Conservation (phyloP, 2,888 invertebrate species). For the Tetropium fuscum region DNA sequence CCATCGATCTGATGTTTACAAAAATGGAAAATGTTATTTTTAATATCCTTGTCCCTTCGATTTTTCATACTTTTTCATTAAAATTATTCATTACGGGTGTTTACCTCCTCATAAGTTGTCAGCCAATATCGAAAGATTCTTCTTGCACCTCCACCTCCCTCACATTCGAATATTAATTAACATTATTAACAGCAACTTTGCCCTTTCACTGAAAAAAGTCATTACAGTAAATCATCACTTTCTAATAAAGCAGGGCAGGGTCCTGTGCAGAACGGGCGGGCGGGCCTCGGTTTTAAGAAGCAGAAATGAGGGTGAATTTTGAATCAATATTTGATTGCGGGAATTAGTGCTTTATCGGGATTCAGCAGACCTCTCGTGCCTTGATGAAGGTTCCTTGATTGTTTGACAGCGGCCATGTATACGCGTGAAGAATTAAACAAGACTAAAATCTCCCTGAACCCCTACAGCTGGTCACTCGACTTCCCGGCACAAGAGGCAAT, state of each 20-base stretch:
- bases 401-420: constrained; percentile 66
- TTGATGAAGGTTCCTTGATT: constrained; percentile 68
- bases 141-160: constrained; percentile 62
- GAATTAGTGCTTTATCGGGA: constrained; percentile 68
- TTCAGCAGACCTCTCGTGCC: constrained; percentile 65
- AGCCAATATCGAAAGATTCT: constrained; percentile 58
- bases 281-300: constrained; percentile 55
- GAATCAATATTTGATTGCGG: constrained; percentile 69
- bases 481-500: constrained; percentile 22
- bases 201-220: constrained; percentile 67
- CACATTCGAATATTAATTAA: constrained; percentile 73
- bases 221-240: constrained; percentile 74
- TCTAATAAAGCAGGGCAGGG: constrained; percentile 67
- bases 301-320: constrained; percentile 64
- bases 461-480: constrained; percentile 6
- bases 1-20: not conserved
- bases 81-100: constrained; percentile 53
- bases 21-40: constrained; percentile 8
- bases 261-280: constrained; percentile 54
- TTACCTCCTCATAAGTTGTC: constrained; percentile 49
- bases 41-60: constrained; percentile 10
- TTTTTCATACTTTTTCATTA: constrained; percentile 38
- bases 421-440: constrained; percentile 66
- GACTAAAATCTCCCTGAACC: constrained; percentile 22
- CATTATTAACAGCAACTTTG: constrained; percentile 71